Base-by-base conservation (phyloP, 2,888 invertebrate species). In the Phragmatobia fuliginosa region DNA sequence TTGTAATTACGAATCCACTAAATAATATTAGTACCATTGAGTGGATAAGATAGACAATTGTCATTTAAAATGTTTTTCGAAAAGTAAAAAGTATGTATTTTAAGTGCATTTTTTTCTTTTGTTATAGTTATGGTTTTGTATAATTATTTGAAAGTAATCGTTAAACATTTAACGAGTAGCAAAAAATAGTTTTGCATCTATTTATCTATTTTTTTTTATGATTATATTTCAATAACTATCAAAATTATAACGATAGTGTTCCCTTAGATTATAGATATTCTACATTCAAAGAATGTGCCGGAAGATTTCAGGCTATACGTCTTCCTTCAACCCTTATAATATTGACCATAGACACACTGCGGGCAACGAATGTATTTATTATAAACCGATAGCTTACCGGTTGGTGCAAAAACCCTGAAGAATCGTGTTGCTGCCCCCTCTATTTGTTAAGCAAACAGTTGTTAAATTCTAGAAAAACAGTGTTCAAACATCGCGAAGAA, bases 401-500 rank as follows among this genome's bases (percentile, higher is more conserved):
- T 10, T 25, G n/a, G 3, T 49, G 11, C 28, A 52, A 56, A 11
- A 6, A 36, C 36, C n/a, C 11, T n/a, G 33, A 1, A n/a, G n/a
- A 32, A 62, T 31, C 28, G 16, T 14, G 28, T 56, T 25, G 11
- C 52, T 25, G 16, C 1, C 14, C 4, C 2, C 1, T 28, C 11
- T 1, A 28, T 16, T 56, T 56, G 28, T 56, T 28, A 56, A 28
- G 16, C 16, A 56, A 52, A 49, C 45, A n/a, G 25, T 52, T 25
- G 36, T 36, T 25, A 25, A 25, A 61, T 33, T 61, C 62, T 41
- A 21, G 21, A 31, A 41, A 31, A 62, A 45, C 6, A 21, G 21
- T 45, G 21, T 21, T 21, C 28, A 14, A n/a, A 62, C 41, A 62
- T 45, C 36, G 70, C 33, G 21, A 62, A 38, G 38, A 45, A 63